Percentiles rank a stretch among this genome's conserved stretches.
Evolutionary conservation across 2,797 vertebrate genomes (phyloP).

Genomic region (Choloepus didactylus): DNA sequence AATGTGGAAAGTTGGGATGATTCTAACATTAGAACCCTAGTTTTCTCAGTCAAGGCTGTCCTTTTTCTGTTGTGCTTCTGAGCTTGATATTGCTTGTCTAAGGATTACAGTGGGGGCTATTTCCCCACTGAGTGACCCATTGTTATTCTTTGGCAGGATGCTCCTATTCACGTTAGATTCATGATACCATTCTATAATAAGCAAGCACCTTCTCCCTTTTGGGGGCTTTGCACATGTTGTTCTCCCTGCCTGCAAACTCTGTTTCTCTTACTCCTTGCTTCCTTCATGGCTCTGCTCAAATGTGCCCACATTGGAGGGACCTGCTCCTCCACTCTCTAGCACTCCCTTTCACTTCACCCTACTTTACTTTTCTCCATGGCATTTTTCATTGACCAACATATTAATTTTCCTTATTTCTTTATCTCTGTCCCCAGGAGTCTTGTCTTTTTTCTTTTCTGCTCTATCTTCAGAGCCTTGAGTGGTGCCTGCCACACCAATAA

Average conservation of each 20-base stretch:
- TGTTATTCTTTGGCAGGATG: background rate
- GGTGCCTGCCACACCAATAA: background rate
- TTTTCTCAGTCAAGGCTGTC: background rate
- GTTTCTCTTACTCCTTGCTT: background rate
- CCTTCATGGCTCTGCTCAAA: background rate
- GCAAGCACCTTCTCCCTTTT: background rate
- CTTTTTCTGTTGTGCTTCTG: background rate
- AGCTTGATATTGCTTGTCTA: background rate
- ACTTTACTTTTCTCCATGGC: background rate
- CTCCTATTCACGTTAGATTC: background rate
- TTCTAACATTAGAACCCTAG: background rate
- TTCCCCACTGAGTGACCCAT: background rate
- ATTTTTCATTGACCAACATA: background rate
- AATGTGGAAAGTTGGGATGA: background rate
- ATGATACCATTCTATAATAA: background rate
- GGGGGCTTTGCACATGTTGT: background rate
- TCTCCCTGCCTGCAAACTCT: background rate
- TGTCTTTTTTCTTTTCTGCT: background rate
- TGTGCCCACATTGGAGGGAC: accelerated
- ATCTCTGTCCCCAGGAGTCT: background rate
- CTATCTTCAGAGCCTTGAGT: background rate
- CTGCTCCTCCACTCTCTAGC: background rate
- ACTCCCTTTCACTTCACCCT: background rate
- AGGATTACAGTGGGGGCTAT: background rate
- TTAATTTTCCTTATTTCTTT: background rate